Evolutionary conservation across 2,797 vertebrate species (phyloP).

Genomic region (Bryconaethiops microstoma): DNA sequence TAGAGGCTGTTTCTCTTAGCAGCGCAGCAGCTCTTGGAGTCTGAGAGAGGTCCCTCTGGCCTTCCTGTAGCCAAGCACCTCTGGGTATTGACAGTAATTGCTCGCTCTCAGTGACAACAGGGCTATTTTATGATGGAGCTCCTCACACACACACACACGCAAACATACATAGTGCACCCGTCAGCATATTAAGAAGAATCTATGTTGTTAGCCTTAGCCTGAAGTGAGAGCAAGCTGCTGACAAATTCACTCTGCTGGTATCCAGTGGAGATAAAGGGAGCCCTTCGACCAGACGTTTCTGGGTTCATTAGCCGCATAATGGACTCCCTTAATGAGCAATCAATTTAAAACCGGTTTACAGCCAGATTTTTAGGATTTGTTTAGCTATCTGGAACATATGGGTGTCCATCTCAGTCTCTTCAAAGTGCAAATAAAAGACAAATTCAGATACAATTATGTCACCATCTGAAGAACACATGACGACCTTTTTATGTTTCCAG

Average conservation of each 20-base stretch:
- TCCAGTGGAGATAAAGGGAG: conserved; percentile 12
- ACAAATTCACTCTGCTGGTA: conserved; percentile 36
- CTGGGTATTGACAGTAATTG: conserved; percentile 55
- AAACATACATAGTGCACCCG: neutral
- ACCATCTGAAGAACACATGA: neutral
- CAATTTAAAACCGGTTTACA: neutral
- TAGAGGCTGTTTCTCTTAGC: neutral
- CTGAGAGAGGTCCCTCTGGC: conserved; percentile 27
- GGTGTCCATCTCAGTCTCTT: neutral
- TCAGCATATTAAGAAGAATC: conserved; percentile 33
- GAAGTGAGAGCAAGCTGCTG: conserved; percentile 24
- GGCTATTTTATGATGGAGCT: conserved; percentile 42
- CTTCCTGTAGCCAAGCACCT: conserved; percentile 24
- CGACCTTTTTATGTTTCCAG: neutral
- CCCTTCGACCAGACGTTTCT: neutral
- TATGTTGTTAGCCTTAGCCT: conserved; percentile 14
- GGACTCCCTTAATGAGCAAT: conserved; percentile 9
- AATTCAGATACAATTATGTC: neutral
- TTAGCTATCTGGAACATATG: neutral
- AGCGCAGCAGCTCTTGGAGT: conserved; percentile 17
- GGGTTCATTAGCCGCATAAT: conserved; percentile 33
- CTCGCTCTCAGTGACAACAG: conserved; percentile 36
- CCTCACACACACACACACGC: neutral
- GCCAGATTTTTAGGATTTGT: neutral
- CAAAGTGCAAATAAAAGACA: neutral